Conservation (phyloP, 30 jellyfish, hydroid and myxozoan species). For the Hydra vulgaris region DNA sequence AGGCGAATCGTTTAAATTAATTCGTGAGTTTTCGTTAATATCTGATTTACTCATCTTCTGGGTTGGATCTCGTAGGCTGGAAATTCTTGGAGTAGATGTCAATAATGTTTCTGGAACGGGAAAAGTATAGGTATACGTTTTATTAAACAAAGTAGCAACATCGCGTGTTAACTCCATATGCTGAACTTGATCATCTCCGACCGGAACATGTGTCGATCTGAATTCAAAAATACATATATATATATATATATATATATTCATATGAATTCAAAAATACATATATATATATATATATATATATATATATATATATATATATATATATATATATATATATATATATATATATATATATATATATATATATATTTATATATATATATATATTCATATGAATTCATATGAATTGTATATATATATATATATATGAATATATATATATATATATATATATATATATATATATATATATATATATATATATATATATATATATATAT, state of each 20-base stretch:
- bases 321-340: too few species aligned
- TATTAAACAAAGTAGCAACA: constrained; percentile 51
- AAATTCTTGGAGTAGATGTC: constrained; percentile 47
- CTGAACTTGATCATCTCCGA: constrained; percentile 84
- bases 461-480: too few species aligned
- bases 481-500: too few species aligned
- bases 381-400: too few species aligned
- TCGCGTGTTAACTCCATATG: constrained; percentile 80
- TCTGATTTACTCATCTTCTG: constrained; percentile 87
- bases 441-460: too few species aligned
- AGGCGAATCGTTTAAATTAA: constrained; percentile 51
- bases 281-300: too few species aligned
- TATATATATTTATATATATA: too few species aligned
- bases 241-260: neutral
- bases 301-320: too few species aligned
- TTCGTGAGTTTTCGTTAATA: constrained; percentile 39
- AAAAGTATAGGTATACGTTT: constrained; percentile 34
- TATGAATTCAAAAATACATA: too few species aligned
- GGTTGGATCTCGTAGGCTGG: constrained; percentile 59
- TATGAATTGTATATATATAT: too few species aligned
- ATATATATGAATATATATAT: too few species aligned
- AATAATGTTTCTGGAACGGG: constrained; percentile 59
- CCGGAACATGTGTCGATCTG: constrained; percentile 86
- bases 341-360: too few species aligned
- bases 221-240: neutral